Evolutionary conservation across 2,797 vertebrate species (phyloP), one percentile per base, ranked within the genome.

Genomic region (Propithecus deckenii): DNA sequence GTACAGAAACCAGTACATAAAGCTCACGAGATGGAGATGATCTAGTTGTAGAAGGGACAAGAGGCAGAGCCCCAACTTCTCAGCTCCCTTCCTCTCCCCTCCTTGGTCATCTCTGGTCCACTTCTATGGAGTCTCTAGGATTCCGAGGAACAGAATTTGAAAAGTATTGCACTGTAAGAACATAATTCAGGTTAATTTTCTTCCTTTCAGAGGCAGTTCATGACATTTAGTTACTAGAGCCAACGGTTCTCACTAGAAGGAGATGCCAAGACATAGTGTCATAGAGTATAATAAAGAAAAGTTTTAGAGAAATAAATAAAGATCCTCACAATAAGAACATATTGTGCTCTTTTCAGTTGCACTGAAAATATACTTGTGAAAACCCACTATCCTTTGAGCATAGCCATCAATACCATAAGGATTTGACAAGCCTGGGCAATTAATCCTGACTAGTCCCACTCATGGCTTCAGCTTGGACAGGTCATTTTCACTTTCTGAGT

Each of bases 181-280:
- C 96, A 83, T 61, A 89, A 63, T 85, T 84, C 41, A 74, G 28
- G 2, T 13, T 72, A 75, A 35, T 81, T 89, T 57, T 86, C 7
- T 63, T 76, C 9, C 32, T 95, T 20, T 91, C 17, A 89, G 75
- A 30, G 76, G 12, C 15, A 43, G 92, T 20, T 63, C n/a, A 89
- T 65, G 22, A 4, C 30, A 78, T 87, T 72, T 78, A 72, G 7
- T 55, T 75, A 71, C 18, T 25, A 67, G 5, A 86, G 38, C 20
- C 17, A 38, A 5, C 32, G 35, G 10, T 18, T 81, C 41, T 59
- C 43, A 59, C 22, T 76, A 61, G 18, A 41, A 94, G 18, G 55
- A 91, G 48, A 55, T 90, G n/a, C 18, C 41, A 95, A 92, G 67
- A 71, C 15, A 11, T 75, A 8, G 23, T 63, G 6, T 92, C 35